Base-by-base conservation (phyloP, 2,888 invertebrate genomes). In the Melanchra persicariae region DNA sequence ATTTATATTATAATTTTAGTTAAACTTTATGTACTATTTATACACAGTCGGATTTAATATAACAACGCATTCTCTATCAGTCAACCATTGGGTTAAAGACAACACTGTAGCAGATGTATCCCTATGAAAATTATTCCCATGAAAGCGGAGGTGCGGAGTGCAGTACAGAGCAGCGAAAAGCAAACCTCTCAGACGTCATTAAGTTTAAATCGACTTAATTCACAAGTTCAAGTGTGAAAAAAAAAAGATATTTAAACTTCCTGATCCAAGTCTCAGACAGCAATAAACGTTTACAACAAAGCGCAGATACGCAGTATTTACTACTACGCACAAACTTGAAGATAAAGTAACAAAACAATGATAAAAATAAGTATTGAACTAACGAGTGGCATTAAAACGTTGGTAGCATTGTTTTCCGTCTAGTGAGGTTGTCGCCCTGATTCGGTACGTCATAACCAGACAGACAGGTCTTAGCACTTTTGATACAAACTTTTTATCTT, bases 361-460 rank as follows among this genome's bases (percentile, higher is more conserved):
- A 77, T 77, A 77, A 76, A 76, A 76, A 62, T 52, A 66, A 59
- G 58, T 49, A 77, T 70, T 49, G 19, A 60, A 55, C n/a, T n/a
- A 67, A 51, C 26, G 26, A 62, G 24, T 9, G n/a, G 30, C 22
- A 43, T 47, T 64, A 58, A 64, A 73, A 19, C 3, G 34, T 22
- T 47, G 45, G n/a, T 1, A 64, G 57, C 26, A 37, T 74, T 69
- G 77, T 79, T 79, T 78, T 74, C 30, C 57, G 37, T 49, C 45
- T n/a, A 19, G 49, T 22, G 22, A 79, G 77, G 79, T 79, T 64
- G 22, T 61, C 43, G 79, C 37, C 74, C 77, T 70, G 70, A 61
- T 77, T 79, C 2, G 79, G 66, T 10, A 61, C 69, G 77, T 74
- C 79, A 74, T 7, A 37, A 0, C 59, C 77, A 76, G 76, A 76